Conservation (phyloP, 2,113 vertebrate species). For the Tinamus guttatus region DNA sequence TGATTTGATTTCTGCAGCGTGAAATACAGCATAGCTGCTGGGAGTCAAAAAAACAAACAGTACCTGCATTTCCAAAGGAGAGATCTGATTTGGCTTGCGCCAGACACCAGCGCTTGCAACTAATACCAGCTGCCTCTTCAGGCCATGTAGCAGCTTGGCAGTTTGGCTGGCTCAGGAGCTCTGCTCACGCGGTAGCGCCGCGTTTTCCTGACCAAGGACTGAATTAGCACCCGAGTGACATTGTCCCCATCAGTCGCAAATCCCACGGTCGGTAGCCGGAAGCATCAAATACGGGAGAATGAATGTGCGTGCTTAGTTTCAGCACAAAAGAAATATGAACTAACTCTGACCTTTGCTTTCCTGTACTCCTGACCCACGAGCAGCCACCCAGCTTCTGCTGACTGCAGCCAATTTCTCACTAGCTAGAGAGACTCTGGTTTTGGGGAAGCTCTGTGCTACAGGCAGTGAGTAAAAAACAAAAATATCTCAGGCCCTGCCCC, state of each 20-base stretch:
- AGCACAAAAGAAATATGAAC: constrained; percentile 26
- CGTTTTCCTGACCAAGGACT: constrained; percentile 1
- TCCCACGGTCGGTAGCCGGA: background rate
- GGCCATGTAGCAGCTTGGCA: background rate
- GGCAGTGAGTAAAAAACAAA: background rate
- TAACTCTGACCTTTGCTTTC: background rate
- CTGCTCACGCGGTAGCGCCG: background rate
- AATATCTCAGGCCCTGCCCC: background rate
- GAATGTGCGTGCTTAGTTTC: background rate
- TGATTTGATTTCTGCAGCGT: background rate
- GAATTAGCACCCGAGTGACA: constrained; percentile 11
- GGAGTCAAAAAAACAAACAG: background rate
- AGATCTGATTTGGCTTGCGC: constrained; percentile 7
- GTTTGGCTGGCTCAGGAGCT: constrained; percentile 23
- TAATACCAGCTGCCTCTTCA: constrained; percentile 16
- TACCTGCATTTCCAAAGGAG: constrained; percentile 27
- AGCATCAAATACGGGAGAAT: background rate
- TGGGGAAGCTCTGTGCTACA: background rate
- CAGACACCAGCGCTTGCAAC: constrained; percentile 3
- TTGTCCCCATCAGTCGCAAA: background rate
- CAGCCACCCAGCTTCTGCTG: background rate
- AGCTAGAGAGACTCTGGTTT: background rate
- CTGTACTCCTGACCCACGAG: background rate
- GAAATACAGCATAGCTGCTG: background rate
- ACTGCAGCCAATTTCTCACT: background rate